These are phyloP conservation scores for Hylaea fasciaria DNA, from an alignment of 2,888 invertebrate genomes.

Conservation along the genomic window DNA sequence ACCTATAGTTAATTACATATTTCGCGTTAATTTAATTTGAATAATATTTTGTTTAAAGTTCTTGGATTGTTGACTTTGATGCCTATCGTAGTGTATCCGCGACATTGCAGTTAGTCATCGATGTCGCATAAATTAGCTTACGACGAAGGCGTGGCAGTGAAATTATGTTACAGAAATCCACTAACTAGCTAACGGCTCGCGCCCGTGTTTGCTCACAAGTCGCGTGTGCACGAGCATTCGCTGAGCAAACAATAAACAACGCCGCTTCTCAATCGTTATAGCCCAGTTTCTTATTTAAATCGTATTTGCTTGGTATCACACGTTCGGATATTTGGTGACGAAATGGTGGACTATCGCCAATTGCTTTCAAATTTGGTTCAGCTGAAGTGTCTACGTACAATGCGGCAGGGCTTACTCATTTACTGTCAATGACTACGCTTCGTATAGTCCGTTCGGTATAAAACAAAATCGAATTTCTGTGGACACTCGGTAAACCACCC, in stretches of 20 bases:
- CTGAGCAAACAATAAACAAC: constrained; percentile 37
- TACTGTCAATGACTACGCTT: too few relatives aligned
- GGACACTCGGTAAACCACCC: too few relatives aligned
- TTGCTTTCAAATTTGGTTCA: constrained; percentile 2
- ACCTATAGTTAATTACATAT: too few relatives aligned
- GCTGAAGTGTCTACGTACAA: too few relatives aligned
- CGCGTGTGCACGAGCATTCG: constrained; percentile 48
- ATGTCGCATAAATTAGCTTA: too few relatives aligned
- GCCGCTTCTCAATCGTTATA: constrained; percentile 45
- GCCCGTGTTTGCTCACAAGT: constrained; percentile 67
- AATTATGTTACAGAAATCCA: constrained; percentile 8
- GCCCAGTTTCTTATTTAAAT: constrained; percentile 52
- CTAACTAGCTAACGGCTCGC: constrained; percentile 54
- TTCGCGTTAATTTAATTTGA: too few relatives aligned
- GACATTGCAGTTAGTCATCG: constrained; percentile 53
- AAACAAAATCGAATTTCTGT: too few relatives aligned
- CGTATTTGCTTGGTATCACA: constrained; percentile 36
- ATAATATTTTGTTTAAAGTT: too few relatives aligned
- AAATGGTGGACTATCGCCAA: constrained; percentile 14
- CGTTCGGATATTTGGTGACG: constrained; percentile 19
- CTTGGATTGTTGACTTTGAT: neutral
- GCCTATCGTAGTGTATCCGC: constrained; percentile 54
- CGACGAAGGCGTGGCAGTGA: constrained; percentile 35
- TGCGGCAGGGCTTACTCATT: too few relatives aligned
- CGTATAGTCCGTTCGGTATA: too few relatives aligned